Percentiles rank a stretch among this genome's conserved stretches.
These are phyloP conservation scores for Antigone vipio DNA, from an alignment of 2,113 vertebrate species.

Conservation along the genomic window DNA sequence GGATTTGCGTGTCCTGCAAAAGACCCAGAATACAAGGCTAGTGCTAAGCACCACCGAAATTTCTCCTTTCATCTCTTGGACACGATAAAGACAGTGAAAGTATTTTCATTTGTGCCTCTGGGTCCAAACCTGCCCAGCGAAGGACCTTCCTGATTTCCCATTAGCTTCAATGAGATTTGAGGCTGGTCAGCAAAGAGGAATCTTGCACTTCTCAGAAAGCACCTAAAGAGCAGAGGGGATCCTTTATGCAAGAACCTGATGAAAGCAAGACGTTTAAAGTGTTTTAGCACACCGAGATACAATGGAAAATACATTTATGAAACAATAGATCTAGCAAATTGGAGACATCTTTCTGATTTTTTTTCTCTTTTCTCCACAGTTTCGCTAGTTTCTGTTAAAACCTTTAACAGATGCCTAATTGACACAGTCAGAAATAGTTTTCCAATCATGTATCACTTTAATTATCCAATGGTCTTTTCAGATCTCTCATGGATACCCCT, in stretches of 20 bases:
- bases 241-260: constrained; percentile 48
- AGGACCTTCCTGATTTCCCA: constrained; percentile 32
- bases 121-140: background rate
- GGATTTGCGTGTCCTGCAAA: constrained; percentile 33
- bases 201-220: constrained; percentile 41
- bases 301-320: constrained; percentile 34
- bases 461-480: constrained; percentile 24
- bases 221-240: constrained; percentile 51
- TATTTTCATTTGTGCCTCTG: constrained; percentile 54
- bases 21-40: background rate
- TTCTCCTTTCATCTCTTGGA: constrained; percentile 58
- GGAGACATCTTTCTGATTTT: background rate
- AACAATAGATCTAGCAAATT: constrained; percentile 35
- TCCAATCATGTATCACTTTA: constrained; percentile 36
- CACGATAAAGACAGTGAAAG: constrained; percentile 34
- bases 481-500: background rate
- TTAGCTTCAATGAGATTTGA: constrained; percentile 50
- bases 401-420: constrained; percentile 57
- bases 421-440: constrained; percentile 25
- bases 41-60: background rate
- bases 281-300: constrained; percentile 42
- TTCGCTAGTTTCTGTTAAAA: constrained; percentile 44
- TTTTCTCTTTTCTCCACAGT: constrained; percentile 1
- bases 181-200: constrained; percentile 9
- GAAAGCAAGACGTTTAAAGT: constrained; percentile 8